Evolutionary conservation across 2,888 invertebrate species (phyloP), one percentile per base, ranked within the genome.

Genomic region (Oxyteleia sp.): DNA sequence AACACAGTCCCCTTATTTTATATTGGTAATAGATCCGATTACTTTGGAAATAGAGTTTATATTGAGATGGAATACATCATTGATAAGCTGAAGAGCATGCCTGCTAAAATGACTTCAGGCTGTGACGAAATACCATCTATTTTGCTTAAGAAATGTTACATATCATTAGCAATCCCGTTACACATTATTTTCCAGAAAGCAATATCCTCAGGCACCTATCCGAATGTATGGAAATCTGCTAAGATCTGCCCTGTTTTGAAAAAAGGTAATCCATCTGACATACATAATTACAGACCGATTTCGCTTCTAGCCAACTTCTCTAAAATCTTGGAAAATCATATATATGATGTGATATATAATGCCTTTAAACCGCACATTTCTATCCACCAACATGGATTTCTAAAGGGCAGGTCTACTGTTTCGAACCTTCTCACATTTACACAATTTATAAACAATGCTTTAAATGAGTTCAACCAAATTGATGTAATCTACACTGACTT

Each of bases 221-320:
- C 57, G 0, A 2, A 5, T 38, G 18, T 18, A 2, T 57, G 35
- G 57, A 38, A 57, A 57, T 8, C 7, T 16, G 38, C 38, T 0
- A 57, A 57, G 13, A 57, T 57, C 1, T 38, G 35, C 3, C 57
- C 57, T 3, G 18, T 57, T 1, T 38, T 38, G 4, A 57, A 57
- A 38, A 16, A 5, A 10, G 57, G 57, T 18, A 18, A 57, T 38
- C 13, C 5, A 5, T 1, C 2, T 0, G 1, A 4, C 0, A 11
- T 20, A 10, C 5, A 3, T 8, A 59, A 59, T n/a, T 59, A 59
- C 13, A 18, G 59, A 4, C 59, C 59, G 2, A 59, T 59, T n/a
- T 35, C 59, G 2, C 0, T 59, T 0, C 20, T 59, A 16, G 23
- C 20, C 4, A 59, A 59, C 10, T 59, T 59, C 32, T 38, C 59